These are phyloP conservation scores for Champsocephalus gunnari DNA, from an alignment of 2,797 vertebrate species.

Conservation along the genomic window DNA sequence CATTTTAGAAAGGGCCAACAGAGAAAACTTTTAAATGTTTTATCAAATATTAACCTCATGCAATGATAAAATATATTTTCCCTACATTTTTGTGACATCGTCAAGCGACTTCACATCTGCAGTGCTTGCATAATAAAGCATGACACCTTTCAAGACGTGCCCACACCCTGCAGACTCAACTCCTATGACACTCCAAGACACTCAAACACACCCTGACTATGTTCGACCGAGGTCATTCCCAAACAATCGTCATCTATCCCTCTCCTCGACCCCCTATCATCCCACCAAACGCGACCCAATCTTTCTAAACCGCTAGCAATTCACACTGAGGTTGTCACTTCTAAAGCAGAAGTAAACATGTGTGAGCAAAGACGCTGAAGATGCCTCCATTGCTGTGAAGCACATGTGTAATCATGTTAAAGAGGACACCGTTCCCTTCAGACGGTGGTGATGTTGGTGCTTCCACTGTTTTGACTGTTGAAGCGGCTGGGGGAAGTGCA, in stretches of 20 bases:
- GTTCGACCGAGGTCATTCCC: too few relatives aligned
- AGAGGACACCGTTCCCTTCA: slow-evolving; percentile 32
- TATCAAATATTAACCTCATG: neutral
- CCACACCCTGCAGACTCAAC: too few relatives aligned
- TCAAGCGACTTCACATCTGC: too few relatives aligned
- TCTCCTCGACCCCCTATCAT: too few relatives aligned
- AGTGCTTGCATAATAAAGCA: too few relatives aligned
- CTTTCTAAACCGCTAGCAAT: too few relatives aligned
- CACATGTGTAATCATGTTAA: neutral
- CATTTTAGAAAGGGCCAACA: neutral
- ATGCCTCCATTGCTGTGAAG: neutral
- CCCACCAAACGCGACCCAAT: too few relatives aligned
- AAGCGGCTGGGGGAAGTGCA: slow-evolving; percentile 77
- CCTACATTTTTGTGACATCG: too few relatives aligned
- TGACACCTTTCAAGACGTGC: too few relatives aligned
- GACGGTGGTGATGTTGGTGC: slow-evolving; percentile 62
- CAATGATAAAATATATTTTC: neutral
- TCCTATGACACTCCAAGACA: too few relatives aligned
- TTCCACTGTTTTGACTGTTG: slow-evolving; percentile 61
- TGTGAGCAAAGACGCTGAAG: neutral
- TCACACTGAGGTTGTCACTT: neutral
- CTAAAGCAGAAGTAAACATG: neutral
- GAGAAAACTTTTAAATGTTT: neutral
- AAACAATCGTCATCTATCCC: too few relatives aligned
- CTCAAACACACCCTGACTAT: too few relatives aligned